These are phyloP conservation scores for Muscidifurax raptorellus DNA, from an alignment of 1,140 invertebrate species.

Conservation along the genomic window DNA sequence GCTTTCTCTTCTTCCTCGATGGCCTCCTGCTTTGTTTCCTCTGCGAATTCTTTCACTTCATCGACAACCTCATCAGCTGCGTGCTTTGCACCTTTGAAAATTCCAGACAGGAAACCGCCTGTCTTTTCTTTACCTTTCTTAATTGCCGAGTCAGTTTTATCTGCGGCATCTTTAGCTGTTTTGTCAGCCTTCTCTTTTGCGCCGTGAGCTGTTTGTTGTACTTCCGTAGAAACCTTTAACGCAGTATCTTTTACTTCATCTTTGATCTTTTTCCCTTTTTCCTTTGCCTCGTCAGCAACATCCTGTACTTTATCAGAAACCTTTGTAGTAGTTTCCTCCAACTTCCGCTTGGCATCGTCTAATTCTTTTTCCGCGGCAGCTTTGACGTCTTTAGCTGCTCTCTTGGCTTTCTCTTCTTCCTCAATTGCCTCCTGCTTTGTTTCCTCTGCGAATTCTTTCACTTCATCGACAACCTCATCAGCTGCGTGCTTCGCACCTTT, in stretches of 20 bases:
- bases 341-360: too few species aligned
- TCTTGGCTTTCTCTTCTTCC: constrained; percentile 39
- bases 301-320: constrained; percentile 1
- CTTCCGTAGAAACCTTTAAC: not conserved
- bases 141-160: constrained; percentile 33
- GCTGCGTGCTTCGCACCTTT: constrained; percentile 65
- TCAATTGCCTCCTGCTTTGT: constrained; percentile 52
- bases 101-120: constrained; percentile 56
- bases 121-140: constrained; percentile 54
- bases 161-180: constrained; percentile 58
- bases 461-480: constrained; percentile 63
- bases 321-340: too few species aligned
- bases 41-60: constrained; percentile 56
- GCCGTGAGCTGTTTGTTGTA: constrained; percentile 32
- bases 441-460: constrained; percentile 64
- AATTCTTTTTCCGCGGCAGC: too few species aligned
- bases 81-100: constrained; percentile 62
- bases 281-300: constrained; percentile 57
- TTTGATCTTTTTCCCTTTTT: constrained; percentile 18
- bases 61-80: constrained; percentile 62
- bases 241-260: not conserved
- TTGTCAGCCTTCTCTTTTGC: constrained; percentile 1
- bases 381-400: constrained; percentile 21
- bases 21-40: constrained; percentile 59
- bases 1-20: constrained; percentile 45